Evolutionary conservation across 1,140 invertebrate genomes (phyloP).

Genomic region (Zaprionus inermis): DNA sequence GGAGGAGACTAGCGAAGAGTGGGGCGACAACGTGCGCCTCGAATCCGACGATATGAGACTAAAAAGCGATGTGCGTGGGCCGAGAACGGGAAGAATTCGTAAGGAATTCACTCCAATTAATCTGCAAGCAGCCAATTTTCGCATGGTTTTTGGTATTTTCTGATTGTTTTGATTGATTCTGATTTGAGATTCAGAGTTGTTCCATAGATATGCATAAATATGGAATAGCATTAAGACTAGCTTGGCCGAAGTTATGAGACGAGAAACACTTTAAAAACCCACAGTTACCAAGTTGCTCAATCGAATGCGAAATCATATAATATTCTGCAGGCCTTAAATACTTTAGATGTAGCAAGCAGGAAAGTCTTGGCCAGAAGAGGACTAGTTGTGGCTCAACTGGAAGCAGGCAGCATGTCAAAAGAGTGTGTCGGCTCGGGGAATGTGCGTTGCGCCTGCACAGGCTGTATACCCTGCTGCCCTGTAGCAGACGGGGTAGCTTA

Average conservation of each 20-base stretch:
- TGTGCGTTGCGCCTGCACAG: not conserved
- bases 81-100: not conserved
- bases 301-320: conserved; percentile 3
- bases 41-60: not conserved
- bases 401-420: not conserved
- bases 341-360: not conserved
- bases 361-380: not conserved
- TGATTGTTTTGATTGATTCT: not conserved
- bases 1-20: not conserved
- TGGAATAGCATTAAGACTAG: too few species aligned
- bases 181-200: not conserved
- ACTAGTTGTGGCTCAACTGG: not conserved
- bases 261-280: not conserved
- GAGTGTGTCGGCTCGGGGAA: not conserved
- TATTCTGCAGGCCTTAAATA: not conserved
- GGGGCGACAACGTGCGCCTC: not conserved
- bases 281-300: not conserved
- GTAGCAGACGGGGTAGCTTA: not conserved
- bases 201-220: too few species aligned
- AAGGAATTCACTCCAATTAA: not conserved
- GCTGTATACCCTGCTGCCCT: not conserved
- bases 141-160: not conserved
- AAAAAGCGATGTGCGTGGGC: not conserved
- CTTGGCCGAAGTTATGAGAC: too few species aligned
- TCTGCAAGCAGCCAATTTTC: not conserved